These are phyloP conservation scores for Buteo buteo DNA, from an alignment of 2,113 vertebrate genomes.

Conservation along the genomic window DNA sequence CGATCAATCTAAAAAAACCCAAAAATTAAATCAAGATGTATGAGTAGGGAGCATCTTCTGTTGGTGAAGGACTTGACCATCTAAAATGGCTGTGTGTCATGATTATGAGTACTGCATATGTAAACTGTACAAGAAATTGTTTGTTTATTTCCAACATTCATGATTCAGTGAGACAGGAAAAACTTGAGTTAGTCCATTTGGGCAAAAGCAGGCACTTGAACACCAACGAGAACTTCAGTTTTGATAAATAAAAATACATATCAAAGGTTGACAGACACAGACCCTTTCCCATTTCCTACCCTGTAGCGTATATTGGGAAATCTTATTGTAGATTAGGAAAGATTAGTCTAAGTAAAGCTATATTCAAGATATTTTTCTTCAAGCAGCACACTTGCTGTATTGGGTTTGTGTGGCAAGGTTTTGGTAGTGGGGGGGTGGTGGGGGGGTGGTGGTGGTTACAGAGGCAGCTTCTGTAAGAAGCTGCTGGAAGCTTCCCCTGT, in stretches of 20 bases:
- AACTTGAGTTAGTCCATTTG: background rate
- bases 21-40: rapidly evolving
- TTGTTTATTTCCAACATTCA: background rate
- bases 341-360: rapidly evolving
- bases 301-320: rapidly evolving
- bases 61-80: background rate
- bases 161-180: background rate
- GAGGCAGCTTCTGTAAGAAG: no score
- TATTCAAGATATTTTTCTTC: rapidly evolving
- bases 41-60: background rate
- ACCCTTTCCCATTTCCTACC: background rate
- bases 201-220: background rate
- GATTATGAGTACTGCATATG: rapidly evolving
- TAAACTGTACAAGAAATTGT: rapidly evolving
- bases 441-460: no score
- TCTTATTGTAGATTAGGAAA: rapidly evolving
- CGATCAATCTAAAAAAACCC: no score
- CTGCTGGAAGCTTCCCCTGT: no score
- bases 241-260: background rate
- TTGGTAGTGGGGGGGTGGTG: no score
- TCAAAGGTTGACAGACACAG: background rate
- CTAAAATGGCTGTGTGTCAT: background rate
- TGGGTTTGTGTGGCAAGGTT: no score
- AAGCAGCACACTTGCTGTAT: background rate
- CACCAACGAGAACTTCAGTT: background rate